A percentile compares a stretch with the other conserved stretches of the same genome.
phyloP scores from a whole-genome alignment of 2,113 vertebrate species.

The Mungos mungo region DNA sequence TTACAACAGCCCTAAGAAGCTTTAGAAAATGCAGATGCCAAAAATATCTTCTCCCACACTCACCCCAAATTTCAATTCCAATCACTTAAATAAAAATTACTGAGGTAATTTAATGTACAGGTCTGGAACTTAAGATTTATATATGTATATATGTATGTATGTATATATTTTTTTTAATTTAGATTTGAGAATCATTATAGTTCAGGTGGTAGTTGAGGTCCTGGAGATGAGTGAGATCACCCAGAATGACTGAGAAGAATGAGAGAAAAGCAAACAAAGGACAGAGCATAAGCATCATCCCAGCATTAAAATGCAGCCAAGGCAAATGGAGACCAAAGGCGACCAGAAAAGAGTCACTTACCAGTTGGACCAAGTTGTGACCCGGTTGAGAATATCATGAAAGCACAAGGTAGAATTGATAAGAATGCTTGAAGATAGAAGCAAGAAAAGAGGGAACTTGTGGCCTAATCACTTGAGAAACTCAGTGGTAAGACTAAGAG shows the following conservation, averaged over 20 bases:
- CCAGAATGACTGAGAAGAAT: neutral
- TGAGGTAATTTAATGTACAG: neutral
- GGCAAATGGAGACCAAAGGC: neutral
- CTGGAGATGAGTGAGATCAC: neutral
- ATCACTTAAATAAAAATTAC: neutral
- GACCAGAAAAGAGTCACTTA: neutral
- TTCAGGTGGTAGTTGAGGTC: neutral
- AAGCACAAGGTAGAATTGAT: neutral
- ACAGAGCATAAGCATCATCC: neutral
- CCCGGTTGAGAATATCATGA: too few relatives aligned
- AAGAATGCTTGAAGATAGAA: neutral
- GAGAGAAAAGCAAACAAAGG: neutral
- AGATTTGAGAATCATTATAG: neutral
- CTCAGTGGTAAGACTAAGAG: neutral
- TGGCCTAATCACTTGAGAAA: neutral
- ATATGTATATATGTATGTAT: too few relatives aligned
- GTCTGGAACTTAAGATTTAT: neutral
- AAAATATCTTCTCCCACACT: neutral
- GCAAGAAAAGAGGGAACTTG: neutral
- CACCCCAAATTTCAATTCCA: neutral
- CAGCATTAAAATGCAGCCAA: neutral
- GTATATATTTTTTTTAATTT: neutral
- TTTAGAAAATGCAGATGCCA: neutral
- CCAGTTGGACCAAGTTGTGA: neutral
- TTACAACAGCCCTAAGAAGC: neutral